phyloP scores from a whole-genome alignment of 1,140 invertebrate species.

The Drosophila grimshawi region DNA sequence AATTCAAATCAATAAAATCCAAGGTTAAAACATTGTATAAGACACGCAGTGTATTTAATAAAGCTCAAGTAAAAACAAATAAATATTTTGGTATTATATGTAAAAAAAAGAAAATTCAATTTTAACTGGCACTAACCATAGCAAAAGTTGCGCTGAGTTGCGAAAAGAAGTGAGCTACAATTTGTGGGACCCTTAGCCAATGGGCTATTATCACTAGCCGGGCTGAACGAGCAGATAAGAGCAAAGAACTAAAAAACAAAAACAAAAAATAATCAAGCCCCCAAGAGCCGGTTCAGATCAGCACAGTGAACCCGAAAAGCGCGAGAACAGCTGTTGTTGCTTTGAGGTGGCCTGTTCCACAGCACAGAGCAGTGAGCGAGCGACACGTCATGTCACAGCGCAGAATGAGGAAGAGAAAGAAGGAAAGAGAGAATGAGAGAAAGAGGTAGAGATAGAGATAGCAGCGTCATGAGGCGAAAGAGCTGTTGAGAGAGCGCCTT shows the following conservation, averaged over 20 bases:
- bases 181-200: background rate
- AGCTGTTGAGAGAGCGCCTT: background rate
- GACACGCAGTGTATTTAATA: too few relatives aligned
- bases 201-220: slow-evolving; percentile 18
- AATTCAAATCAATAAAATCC: too few relatives aligned
- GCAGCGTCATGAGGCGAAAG: too few relatives aligned
- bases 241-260: slow-evolving; percentile 18
- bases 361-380: slow-evolving; percentile 36
- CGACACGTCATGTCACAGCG: slow-evolving; percentile 43
- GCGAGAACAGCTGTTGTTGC: slow-evolving; percentile 22
- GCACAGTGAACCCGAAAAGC: slow-evolving; percentile 8
- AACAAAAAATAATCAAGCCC: slow-evolving; percentile 13
- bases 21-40: too few relatives aligned
- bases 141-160: too few relatives aligned
- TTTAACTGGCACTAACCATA: too few relatives aligned
- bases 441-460: background rate
- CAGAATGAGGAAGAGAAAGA: background rate
- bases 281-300: slow-evolving; percentile 17
- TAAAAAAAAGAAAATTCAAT: too few relatives aligned
- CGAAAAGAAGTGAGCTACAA: too few relatives aligned
- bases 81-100: too few relatives aligned
- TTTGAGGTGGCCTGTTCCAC: slow-evolving; percentile 44
- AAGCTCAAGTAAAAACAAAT: background rate
- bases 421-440: background rate
- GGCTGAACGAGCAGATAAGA: slow-evolving; percentile 24